Base-by-base conservation (phyloP, 2,113 vertebrate genomes). In the Anolis carolinensis region DNA sequence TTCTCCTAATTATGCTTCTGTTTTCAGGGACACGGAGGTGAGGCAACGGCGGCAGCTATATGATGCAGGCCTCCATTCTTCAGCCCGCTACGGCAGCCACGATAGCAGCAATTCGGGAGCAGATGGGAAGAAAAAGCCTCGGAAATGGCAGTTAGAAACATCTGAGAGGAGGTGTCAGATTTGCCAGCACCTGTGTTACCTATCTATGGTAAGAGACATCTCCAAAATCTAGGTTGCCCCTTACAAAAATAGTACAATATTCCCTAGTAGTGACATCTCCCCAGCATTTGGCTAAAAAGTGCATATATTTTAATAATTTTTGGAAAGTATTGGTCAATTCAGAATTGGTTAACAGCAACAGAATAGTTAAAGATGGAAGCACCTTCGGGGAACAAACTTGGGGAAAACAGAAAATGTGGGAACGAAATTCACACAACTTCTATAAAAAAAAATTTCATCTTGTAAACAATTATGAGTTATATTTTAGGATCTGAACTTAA, bases 121-220 rank as follows among this genome's bases (percentile, higher is more conserved):
- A 7, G 98, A 99, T 81, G 97, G 97, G 65, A 98, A 98, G 96
- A 99, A 99, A 96, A 99, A 98, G 95, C 97, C 97, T 91, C 98
- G 98, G 91, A 99, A 99, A 91, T 99, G 99, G 94, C 97, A 98
- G 86, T 93, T 99, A 88, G 98, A 99, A 96, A 98, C 98, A 0
- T 99, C 98, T 0, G 98, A 99, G 96, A 96, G 98, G 94, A 96
- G 98, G 83, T 99, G 98, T 93, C 99, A 99, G 95, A 98, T 98
- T 86, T 99, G 98, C 94, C 98, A 98, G 94, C 98, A 99, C 92
- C 95, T 99, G 89, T 99, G 99, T 95, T 99, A 99, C 86, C 95
- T 99, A 82, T 99, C 99, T 86, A 99, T 99, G 99, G 99, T 99
- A 93, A 97, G 98, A 91, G 1, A 16, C 21, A 1, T 1, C 16